A percentile compares a stretch with the other conserved stretches of the same genome.
Conservation (phyloP, 2,888 invertebrate species). For the Encarsia formosa region DNA sequence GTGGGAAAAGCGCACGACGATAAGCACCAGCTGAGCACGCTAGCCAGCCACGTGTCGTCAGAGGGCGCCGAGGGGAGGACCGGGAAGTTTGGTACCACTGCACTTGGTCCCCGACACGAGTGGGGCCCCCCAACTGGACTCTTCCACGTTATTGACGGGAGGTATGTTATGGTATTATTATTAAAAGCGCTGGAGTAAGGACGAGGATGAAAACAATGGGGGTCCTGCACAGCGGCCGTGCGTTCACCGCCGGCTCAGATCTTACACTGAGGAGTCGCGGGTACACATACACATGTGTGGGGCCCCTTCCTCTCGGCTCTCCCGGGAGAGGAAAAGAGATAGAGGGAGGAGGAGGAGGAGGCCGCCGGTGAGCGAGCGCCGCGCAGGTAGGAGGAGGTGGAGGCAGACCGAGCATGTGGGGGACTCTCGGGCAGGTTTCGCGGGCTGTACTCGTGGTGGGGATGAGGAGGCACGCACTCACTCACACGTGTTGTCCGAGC, state of each 20-base stretch:
- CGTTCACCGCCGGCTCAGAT: conserved; percentile 52
- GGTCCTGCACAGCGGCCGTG: conserved; percentile 42
- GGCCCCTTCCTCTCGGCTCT: conserved; percentile 34
- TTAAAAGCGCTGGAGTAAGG: conserved; percentile 27
- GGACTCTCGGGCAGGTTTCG: not conserved
- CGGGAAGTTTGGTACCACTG: too few relatives aligned
- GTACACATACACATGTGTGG: conserved; percentile 50
- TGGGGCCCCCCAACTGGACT: too few relatives aligned
- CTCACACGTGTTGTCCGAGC: not conserved
- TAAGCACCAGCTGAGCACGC: too few relatives aligned
- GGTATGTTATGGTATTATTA: too few relatives aligned
- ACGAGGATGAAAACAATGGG: conserved; percentile 50
- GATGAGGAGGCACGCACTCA: too few relatives aligned
- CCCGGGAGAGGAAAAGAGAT: conserved; percentile 40
- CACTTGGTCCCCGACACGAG: too few relatives aligned
- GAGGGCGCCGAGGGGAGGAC: too few relatives aligned
- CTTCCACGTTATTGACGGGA: too few relatives aligned
- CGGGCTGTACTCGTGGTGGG: too few relatives aligned
- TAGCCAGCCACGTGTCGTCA: not conserved
- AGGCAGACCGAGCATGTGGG: not conserved
- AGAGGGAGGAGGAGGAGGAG: conserved; percentile 36
- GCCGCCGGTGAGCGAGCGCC: conserved; percentile 25
- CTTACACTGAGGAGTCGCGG: conserved; percentile 50
- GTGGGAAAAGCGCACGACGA: too few relatives aligned
- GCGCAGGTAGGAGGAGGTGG: not conserved